Conservation (phyloP, 1,140 invertebrate genomes). For the Drosophila melanogaster region DNA sequence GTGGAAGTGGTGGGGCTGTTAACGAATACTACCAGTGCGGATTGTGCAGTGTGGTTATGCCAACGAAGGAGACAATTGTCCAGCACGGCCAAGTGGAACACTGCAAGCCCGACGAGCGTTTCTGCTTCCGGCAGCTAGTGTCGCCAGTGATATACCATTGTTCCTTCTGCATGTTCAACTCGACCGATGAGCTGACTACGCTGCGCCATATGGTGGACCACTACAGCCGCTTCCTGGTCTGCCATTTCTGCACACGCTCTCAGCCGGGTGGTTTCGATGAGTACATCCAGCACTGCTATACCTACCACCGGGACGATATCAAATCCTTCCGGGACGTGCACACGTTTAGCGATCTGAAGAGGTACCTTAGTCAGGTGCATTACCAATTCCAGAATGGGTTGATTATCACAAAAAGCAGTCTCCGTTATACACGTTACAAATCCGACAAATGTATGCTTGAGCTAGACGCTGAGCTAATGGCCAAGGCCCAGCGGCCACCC, state of each 20-base stretch:
- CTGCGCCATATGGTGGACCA: slow-evolving; percentile 61
- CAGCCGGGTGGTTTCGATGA: slow-evolving; percentile 36
- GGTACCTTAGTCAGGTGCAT: slow-evolving; percentile 51
- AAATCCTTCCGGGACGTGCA: slow-evolving; percentile 32
- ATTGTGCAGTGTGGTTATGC: slow-evolving; percentile 55
- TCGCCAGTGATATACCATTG: slow-evolving; percentile 48
- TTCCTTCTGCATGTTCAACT: slow-evolving; percentile 54
- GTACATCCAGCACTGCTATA: slow-evolving; percentile 61
- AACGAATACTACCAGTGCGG: slow-evolving; percentile 60
- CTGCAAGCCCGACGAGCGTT: slow-evolving; percentile 15
- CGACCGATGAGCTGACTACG: slow-evolving; percentile 25
- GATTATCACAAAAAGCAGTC: slow-evolving; percentile 61
- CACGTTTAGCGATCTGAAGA: slow-evolving; percentile 35
- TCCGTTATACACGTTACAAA: slow-evolving; percentile 34
- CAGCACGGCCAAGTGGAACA: slow-evolving; percentile 48
- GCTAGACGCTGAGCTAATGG: slow-evolving; percentile 40
- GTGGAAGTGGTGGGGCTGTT: background rate
- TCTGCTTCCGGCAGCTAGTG: slow-evolving; percentile 43
- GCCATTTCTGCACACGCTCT: slow-evolving; percentile 20
- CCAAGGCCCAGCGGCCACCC: slow-evolving; percentile 22
- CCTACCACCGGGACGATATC: slow-evolving; percentile 17
- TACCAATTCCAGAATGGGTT: slow-evolving; percentile 65
- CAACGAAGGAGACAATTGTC: slow-evolving; percentile 36
- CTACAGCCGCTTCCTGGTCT: slow-evolving; percentile 41
- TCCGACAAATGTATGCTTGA: background rate